These are phyloP conservation scores for Fistularia tabacaria DNA, from an alignment of 2,797 vertebrate species.

Conservation along the genomic window DNA sequence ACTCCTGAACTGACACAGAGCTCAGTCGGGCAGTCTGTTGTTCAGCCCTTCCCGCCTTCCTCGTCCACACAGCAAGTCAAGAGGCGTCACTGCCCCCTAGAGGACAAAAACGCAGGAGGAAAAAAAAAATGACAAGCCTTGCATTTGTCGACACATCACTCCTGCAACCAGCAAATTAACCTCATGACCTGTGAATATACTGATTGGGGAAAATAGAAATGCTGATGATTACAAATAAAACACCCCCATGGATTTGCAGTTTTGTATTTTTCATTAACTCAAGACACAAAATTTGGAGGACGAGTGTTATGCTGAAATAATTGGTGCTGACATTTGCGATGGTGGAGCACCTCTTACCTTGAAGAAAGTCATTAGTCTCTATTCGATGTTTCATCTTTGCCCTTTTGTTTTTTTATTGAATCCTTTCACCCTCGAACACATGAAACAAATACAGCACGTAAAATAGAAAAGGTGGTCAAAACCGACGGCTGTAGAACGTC, in stretches of 20 bases:
- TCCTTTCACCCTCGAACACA: no score
- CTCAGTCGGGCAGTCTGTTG: no score
- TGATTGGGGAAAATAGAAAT: no score
- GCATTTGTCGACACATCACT: no score
- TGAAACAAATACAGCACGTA: neutral
- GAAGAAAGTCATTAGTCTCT: no score
- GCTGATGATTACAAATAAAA: neutral
- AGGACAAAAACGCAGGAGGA: neutral
- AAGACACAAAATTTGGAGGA: no score
- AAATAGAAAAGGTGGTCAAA: neutral
- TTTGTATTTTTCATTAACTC: no score
- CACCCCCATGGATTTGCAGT: neutral
- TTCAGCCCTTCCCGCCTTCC: neutral
- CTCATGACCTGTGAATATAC: neutral
- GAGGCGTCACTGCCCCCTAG: constrained; percentile 48
- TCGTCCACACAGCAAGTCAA: neutral
- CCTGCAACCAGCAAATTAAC: constrained; percentile 1
- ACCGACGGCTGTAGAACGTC: neutral
- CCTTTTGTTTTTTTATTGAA: no score
- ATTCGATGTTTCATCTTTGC: no score
- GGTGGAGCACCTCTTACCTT: no score
- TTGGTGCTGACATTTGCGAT: neutral
- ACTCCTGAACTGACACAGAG: no score
- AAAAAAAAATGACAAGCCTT: neutral
- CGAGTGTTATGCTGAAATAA: neutral